Base-by-base conservation (phyloP, 2,797 vertebrate genomes). In the Thaleichthys pacificus region DNA sequence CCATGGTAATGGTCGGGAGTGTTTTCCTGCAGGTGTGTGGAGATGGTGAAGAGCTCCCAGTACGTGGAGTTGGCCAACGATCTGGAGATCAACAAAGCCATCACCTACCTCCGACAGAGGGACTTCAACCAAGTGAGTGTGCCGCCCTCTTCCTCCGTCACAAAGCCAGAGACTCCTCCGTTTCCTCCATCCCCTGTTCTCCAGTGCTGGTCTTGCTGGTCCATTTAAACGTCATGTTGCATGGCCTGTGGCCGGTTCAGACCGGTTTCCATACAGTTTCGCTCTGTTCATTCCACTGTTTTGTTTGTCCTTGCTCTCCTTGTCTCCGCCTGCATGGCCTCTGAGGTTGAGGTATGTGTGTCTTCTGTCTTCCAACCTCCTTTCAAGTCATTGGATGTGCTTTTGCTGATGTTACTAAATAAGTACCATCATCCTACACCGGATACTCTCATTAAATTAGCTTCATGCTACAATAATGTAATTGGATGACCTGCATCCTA, bases 1-100 rank as follows among this genome's bases (percentile, higher is more conserved):
- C 32, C 35, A 4, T 19, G 69, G 30, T 49, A n/a, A 60, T 30
- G n/a, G 12, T 2, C 21, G 11, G 42, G 22, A 19, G 17, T 8
- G 24, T 68, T 21, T 60, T 60, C 51, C 87, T 90, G 11, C 72
- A 99, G 98, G 96, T 99, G 97, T 90, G 97, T 99, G 75, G 97
- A 99, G 81, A 95, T 89, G 79, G 96, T 99, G 73, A 99, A 98
- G 88, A 90, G 91, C 56, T 99, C 97, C 68, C 95, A 93, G 63
- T 99, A 99, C 24, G 94, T 97, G 1, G 97, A 99, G 80, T 89
- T 99, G 67, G 96, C 97, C 77, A 97, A 98, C 77, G 97, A 99
- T 70, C 85, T 99, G 79, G 97, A 99, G 91, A 98, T 99, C 85
- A 98, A 97, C 91, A 99, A 99, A 92, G 98, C 98, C 71, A 96